Evolutionary conservation across 2,797 vertebrate species (phyloP).

Genomic region (Dermochelys coriacea): DNA sequence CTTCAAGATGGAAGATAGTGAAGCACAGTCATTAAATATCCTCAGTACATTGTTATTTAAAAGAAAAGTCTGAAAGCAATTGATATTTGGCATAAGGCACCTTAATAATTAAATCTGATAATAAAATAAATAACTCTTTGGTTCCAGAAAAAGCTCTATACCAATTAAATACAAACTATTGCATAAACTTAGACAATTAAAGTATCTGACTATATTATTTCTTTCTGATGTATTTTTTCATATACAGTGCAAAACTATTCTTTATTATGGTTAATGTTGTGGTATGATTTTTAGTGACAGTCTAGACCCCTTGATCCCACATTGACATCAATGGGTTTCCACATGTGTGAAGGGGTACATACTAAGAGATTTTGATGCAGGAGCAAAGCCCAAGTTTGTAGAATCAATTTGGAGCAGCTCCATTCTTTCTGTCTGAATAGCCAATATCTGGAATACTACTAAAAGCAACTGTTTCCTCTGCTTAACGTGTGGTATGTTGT

Average conservation of each 20-base stretch:
- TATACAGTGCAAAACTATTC: not conserved
- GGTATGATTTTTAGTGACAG: not conserved
- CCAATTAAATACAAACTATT: not conserved
- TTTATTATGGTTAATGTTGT: not conserved
- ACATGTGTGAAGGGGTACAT: not conserved
- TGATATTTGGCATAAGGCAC: not conserved
- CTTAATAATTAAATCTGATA: not conserved
- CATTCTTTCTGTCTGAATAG: not conserved
- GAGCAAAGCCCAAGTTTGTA: not conserved
- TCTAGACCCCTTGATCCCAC: not conserved
- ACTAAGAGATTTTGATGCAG: not conserved
- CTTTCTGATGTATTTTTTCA: not conserved
- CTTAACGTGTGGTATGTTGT: not conserved
- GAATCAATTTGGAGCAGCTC: not conserved
- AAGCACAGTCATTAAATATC: not conserved
- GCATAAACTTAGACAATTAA: not conserved
- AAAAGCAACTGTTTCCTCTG: not conserved
- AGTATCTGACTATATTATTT: not conserved
- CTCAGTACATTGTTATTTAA: not conserved
- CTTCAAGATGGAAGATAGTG: not conserved
- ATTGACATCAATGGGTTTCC: not conserved
- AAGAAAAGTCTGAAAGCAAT: conserved; percentile 11
- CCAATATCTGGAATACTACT: not conserved
- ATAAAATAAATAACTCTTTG: not conserved
- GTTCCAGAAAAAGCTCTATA: too few species aligned